A percentile compares a stretch with the other conserved stretches of the same genome.
Evolutionary conservation across 1,140 invertebrate genomes (phyloP).

Genomic region (Teleogryllus occipitalis): DNA sequence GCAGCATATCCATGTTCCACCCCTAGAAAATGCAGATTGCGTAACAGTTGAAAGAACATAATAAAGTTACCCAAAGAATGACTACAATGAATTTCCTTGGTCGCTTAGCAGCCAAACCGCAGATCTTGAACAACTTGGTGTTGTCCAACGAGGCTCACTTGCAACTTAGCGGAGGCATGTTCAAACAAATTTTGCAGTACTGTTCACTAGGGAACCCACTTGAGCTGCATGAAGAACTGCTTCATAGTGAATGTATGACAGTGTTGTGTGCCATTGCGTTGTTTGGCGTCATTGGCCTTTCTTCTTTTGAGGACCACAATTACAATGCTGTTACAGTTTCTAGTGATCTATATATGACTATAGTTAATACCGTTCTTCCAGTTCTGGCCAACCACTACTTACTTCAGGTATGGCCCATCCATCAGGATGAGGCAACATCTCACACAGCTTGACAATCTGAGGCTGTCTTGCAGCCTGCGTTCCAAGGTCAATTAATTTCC

Average conservation of each 20-base stretch:
- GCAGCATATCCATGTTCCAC: neutral
- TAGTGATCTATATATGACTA: neutral
- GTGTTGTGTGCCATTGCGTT: neutral
- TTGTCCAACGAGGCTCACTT: neutral
- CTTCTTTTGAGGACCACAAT: neutral
- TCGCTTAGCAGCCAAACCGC: neutral
- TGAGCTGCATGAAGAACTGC: neutral
- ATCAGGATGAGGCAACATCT: too few species aligned
- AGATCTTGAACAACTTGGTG: neutral
- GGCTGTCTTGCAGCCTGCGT: too few species aligned
- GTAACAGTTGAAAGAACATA: neutral
- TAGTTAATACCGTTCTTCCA: neutral
- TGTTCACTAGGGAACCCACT: neutral
- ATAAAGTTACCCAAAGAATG: neutral
- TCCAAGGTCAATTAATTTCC: too few species aligned
- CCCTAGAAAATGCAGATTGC: neutral
- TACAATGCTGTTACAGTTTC: neutral
- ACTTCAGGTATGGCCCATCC: too few species aligned
- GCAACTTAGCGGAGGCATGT: neutral
- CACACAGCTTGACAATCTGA: too few species aligned
- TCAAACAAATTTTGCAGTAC: slow-evolving; percentile 3
- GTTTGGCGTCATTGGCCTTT: neutral
- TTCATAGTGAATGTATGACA: neutral
- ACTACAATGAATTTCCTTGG: neutral
- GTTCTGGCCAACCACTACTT: neutral